phyloP scores from a whole-genome alignment of 2,797 vertebrate genomes.

The Danio albolineatus region DNA sequence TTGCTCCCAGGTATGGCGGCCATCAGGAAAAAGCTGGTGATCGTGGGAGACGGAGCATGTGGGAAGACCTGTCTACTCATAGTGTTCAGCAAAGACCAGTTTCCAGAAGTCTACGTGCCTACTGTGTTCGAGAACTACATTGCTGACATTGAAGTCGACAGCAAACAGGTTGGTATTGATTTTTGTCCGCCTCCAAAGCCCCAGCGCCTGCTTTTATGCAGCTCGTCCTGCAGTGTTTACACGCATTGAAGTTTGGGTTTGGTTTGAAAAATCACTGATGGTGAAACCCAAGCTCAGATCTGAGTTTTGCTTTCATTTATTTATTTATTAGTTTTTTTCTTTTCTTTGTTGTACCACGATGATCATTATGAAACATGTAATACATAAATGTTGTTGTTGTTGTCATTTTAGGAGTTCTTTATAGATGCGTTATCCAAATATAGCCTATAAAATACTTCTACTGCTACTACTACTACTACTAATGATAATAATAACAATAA shows the following conservation, averaged over 20 bases:
- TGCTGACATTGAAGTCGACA: slow-evolving; percentile 95
- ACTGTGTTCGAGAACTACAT: slow-evolving; percentile 99
- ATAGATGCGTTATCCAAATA: not conserved
- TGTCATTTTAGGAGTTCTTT: slow-evolving; percentile 10
- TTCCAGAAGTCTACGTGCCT: slow-evolving; percentile 96
- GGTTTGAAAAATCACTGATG: not conserved
- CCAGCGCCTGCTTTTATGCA: not conserved
- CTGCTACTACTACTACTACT: too few species aligned
- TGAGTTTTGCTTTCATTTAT: not conserved
- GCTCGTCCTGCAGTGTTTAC: not conserved
- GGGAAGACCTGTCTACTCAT: slow-evolving; percentile 98
- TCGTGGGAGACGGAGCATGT: slow-evolving; percentile 96
- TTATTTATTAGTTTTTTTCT: not conserved
- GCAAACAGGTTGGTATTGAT: slow-evolving; percentile 88
- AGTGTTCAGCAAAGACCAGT: slow-evolving; percentile 98
- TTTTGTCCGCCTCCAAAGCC: not conserved
- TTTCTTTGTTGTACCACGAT: not conserved
- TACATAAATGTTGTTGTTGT: not conserved
- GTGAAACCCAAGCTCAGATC: slow-evolving; percentile 7
- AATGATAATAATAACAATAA: too few species aligned
- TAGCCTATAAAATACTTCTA: too few species aligned
- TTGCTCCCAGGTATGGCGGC: slow-evolving; percentile 86
- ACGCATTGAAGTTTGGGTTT: not conserved
- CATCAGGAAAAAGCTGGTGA: slow-evolving; percentile 98
- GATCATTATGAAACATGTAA: not conserved